Percentiles rank a stretch among this genome's conserved stretches.
Evolutionary conservation across 2,113 vertebrate genomes (phyloP).

Genomic region (Dissostichus mawsoni): DNA sequence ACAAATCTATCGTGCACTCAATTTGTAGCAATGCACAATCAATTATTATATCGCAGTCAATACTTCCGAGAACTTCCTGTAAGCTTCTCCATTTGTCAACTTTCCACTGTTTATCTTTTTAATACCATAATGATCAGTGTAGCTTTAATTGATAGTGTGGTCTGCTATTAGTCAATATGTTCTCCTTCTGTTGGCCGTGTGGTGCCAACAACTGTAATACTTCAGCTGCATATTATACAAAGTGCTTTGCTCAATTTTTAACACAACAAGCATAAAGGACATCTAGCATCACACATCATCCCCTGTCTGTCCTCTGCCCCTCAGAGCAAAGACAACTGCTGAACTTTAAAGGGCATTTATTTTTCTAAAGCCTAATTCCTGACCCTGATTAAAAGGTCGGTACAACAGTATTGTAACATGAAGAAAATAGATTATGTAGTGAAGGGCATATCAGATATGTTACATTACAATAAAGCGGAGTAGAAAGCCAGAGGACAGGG

Average conservation of each 20-base stretch:
- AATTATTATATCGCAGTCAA: not conserved
- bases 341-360: not conserved
- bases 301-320: not conserved
- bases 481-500: conserved; percentile 33
- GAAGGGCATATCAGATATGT: not conserved
- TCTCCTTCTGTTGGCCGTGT: not conserved
- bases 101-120: conserved; percentile 15
- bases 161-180: conserved; percentile 18
- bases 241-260: not conserved
- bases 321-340: not conserved
- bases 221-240: not conserved
- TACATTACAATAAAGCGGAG: not conserved
- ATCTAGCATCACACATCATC: not conserved
- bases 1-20: not conserved
- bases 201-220: not conserved
- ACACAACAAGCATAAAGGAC: not conserved
- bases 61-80: conserved; percentile 2
- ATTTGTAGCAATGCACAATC: not conserved
- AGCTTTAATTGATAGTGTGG: conserved; percentile 13
- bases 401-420: not conserved
- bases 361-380: not conserved
- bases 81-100: conserved; percentile 3
- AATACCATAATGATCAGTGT: conserved; percentile 3
- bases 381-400: not conserved
- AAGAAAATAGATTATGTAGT: not conserved